A percentile compares a stretch with the other conserved stretches of the same genome.
Evolutionary conservation across 1,140 invertebrate species (phyloP).

Genomic region (Portunus trituberculatus): DNA sequence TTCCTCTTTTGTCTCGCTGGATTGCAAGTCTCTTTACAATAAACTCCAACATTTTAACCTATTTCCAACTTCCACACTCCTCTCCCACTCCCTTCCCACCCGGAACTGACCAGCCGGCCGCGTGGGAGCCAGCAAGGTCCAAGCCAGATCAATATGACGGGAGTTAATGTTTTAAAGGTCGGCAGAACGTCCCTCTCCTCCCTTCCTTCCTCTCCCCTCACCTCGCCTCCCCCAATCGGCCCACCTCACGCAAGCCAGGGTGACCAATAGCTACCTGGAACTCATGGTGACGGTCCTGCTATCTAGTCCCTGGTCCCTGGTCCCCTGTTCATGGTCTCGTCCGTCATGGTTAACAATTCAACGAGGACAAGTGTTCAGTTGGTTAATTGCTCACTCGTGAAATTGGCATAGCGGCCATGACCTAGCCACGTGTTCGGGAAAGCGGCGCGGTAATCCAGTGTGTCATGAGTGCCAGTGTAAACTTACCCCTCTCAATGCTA

Average conservation of each 20-base stretch:
- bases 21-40: not conserved
- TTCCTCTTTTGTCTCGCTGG: not conserved
- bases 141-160: not conserved
- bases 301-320: no score
- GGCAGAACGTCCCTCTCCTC: not conserved
- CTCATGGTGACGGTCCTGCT: not conserved
- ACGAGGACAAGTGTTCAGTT: not conserved
- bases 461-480: not conserved
- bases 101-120: not conserved
- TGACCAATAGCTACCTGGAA: not conserved
- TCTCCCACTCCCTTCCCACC: not conserved
- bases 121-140: not conserved
- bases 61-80: no score
- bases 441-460: not conserved
- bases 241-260: not conserved
- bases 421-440: not conserved
- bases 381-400: not conserved
- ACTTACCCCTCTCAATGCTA: no score
- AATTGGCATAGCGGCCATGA: not conserved
- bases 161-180: not conserved
- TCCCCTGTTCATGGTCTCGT: no score
- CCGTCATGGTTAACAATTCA: not conserved
- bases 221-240: not conserved
- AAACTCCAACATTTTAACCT: not conserved
- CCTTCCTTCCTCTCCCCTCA: not conserved